Evolutionary conservation across 1,140 invertebrate genomes (phyloP), one percentile per base, ranked within the genome.

Genomic region (Trichonephila inaurata): DNA sequence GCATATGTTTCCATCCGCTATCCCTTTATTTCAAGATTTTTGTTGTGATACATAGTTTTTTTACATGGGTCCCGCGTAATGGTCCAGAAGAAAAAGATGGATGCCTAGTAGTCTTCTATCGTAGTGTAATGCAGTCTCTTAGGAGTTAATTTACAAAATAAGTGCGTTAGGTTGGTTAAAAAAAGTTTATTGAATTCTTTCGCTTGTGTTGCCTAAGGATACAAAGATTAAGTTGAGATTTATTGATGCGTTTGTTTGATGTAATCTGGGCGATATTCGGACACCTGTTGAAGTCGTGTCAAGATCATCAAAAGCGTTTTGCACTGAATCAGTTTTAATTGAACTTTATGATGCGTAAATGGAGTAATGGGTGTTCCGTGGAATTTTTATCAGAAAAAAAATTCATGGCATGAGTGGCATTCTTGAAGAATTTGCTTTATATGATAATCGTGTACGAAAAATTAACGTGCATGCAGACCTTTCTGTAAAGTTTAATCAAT

Each of bases 201-300:
- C 33, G 18, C 28, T 4, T 85, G 24, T 61, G 60, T 24, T 21
- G n/a, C 16, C 58, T 51, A 3, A 85, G 44, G 44, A 19, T 85
- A 24, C 82, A 21, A 24, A 60, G 44, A 60, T 85, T 51, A 28
- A 19, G 21, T 19, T 24, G 28, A 87, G 85, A 87, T 64, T 87
- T 87, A 87, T 87, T 60, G 33, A 33, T 40, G 28, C 40, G 85
- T 64, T 64, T 87, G 62, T 24, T 24, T 87, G 60, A 64, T 87
- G 85, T 28, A 62, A 87, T 87, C 85, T 87, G 40, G 62, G 62
- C 33, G 85, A 87, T 87, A n/a, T 40, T 61, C 60, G 10, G 60
- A 61, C 85, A 87, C 85, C 85, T 87, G 85, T 60, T 61, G 28
- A 61, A 87, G 60, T 60, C 60, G 85, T 87, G 85, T 2, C 28